A percentile compares a stretch with the other conserved stretches of the same genome.
Evolutionary conservation across 1,140 invertebrate species (phyloP).

Genomic region (Pygmarrhopalites habei): DNA sequence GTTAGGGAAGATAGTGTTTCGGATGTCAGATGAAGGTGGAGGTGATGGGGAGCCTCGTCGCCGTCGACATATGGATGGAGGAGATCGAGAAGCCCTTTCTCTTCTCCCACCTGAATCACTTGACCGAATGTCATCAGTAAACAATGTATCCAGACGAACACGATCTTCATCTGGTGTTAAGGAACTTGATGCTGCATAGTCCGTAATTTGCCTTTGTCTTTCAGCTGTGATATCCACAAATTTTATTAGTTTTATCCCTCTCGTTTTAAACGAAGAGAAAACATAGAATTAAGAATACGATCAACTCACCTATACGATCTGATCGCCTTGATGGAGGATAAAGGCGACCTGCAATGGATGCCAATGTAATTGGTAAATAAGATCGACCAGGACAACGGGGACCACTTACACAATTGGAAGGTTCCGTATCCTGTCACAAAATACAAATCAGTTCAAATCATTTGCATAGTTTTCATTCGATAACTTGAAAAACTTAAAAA

Average conservation of each 20-base stretch:
- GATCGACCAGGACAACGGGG: not conserved
- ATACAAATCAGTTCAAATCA: no score
- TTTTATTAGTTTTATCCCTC: no score
- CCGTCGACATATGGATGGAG: constrained; percentile 14
- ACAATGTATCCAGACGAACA: not conserved
- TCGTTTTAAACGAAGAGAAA: no score
- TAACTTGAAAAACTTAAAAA: not conserved
- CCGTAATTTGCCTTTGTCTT: not conserved
- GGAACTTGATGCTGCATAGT: not conserved
- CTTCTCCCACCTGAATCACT: not conserved
- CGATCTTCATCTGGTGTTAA: not conserved
- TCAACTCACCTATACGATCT: constrained; percentile 9
- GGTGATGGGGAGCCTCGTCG: constrained; percentile 31
- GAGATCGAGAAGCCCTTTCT: not conserved
- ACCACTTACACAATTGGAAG: not conserved
- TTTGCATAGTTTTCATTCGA: no score
- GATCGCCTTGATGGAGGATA: constrained; percentile 19
- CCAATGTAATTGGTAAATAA: constrained; percentile 31
- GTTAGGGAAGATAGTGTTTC: not conserved
- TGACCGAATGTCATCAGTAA: not conserved
- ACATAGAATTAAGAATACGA: no score
- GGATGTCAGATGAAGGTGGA: constrained; percentile 6
- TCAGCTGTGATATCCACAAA: not conserved
- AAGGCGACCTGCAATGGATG: constrained; percentile 23
- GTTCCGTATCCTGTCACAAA: not conserved